Evolutionary conservation across 1,140 invertebrate species (phyloP).

Genomic region (Hylaeus volcanicus): DNA sequence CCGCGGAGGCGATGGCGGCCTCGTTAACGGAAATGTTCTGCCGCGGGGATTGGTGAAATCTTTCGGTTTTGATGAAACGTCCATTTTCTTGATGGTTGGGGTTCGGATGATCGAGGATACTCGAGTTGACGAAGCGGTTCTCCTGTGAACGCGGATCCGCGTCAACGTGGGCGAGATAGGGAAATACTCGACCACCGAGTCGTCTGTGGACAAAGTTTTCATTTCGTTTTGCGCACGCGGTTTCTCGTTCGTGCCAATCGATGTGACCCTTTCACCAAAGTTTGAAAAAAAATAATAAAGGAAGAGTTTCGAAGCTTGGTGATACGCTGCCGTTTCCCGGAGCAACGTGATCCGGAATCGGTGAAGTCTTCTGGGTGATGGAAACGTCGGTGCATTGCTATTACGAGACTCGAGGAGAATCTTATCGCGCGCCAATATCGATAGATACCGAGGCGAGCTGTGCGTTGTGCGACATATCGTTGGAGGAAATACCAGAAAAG

Average conservation of each 20-base stretch:
- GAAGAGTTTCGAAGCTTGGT: conserved; percentile 46
- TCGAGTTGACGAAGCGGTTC: conserved; percentile 69
- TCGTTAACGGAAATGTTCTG: conserved; percentile 51
- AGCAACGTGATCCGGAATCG: conserved; percentile 27
- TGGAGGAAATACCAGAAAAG: conserved; percentile 21
- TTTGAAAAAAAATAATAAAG: conserved; percentile 16
- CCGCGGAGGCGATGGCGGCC: conserved; percentile 85
- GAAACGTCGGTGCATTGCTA: conserved; percentile 38
- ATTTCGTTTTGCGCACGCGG: conserved; percentile 40
- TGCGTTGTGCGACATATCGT: conserved; percentile 55
- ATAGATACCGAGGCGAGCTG: conserved; percentile 70
- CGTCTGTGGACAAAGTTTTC: conserved; percentile 83
- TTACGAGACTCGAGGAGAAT: conserved; percentile 28
- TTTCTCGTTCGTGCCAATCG: background rate
- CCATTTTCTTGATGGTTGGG: conserved; percentile 1
- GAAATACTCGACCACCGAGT: conserved; percentile 89
- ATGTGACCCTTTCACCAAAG: conserved; percentile 68
- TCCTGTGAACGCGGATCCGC: conserved; percentile 88
- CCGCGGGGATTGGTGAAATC: background rate
- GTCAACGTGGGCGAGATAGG: conserved; percentile 90
- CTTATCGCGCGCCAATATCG: conserved; percentile 72
- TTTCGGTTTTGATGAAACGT: background rate
- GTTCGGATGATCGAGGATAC: background rate
- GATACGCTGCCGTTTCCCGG: conserved; percentile 18
- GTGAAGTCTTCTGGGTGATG: conserved; percentile 17